Conservation (phyloP, 2,888 invertebrate species). For the Agrotis puta region DNA sequence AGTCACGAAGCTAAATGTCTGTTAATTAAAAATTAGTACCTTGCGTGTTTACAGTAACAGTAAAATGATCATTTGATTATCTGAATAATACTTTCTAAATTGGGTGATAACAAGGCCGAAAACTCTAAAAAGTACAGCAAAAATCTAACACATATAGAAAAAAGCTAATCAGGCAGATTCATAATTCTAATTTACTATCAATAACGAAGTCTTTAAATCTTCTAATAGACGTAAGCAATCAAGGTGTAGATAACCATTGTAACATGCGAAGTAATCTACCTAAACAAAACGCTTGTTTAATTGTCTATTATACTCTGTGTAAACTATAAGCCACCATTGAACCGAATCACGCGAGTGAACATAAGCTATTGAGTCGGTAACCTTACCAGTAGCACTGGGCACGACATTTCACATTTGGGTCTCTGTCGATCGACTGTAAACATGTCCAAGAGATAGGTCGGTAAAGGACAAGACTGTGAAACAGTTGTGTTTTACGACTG, state of each 20-base stretch:
- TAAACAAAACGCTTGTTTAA: constrained; percentile 21
- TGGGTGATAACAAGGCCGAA: background rate
- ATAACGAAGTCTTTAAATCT: background rate
- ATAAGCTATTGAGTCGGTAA: constrained; percentile 73
- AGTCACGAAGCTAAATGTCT: background rate
- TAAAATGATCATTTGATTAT: background rate
- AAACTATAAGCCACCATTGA: constrained; percentile 2
- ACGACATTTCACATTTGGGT: constrained; percentile 72
- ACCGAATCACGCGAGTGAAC: constrained; percentile 30
- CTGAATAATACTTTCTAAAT: constrained; percentile 18
- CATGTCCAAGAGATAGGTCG: constrained; percentile 65
- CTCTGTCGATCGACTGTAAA: constrained; percentile 40
- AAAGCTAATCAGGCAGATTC: no score
- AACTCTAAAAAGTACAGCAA: background rate
- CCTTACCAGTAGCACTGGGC: constrained; percentile 81
- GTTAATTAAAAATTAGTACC: constrained; percentile 17
- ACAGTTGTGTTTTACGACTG: background rate
- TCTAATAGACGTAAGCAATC: background rate
- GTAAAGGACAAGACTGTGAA: background rate
- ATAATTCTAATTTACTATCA: no score
- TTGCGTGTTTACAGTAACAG: constrained; percentile 4
- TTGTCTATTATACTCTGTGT: constrained; percentile 15
- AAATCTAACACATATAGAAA: background rate
- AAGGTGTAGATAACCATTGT: background rate
- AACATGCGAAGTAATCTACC: constrained; percentile 9